Conservation (phyloP, 2,797 vertebrate genomes). For the Austrolebias charrua region DNA sequence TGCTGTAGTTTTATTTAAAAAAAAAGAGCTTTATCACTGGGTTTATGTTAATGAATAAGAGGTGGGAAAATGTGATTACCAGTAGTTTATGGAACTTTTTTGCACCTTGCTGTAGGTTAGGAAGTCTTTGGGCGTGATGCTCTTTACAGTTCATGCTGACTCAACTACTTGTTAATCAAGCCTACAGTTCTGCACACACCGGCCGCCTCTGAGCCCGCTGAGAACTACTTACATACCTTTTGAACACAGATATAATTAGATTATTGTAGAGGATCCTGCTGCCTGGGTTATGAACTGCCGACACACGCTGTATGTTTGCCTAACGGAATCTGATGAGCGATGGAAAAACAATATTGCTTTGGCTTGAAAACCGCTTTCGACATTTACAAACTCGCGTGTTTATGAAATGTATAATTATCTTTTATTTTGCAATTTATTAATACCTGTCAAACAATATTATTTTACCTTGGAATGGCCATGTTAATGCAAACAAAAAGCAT, state of each 20-base stretch:
- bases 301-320: constrained; percentile 42
- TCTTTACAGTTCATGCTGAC: constrained; percentile 71
- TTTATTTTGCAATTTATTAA: not conserved
- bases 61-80: constrained; percentile 29
- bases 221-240: constrained; percentile 72
- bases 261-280: constrained; percentile 67
- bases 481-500: constrained; percentile 28
- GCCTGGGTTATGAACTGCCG: constrained; percentile 66
- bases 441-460: constrained; percentile 5
- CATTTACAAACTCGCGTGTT: constrained; percentile 3
- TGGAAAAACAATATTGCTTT: constrained; percentile 12
- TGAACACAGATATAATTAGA: constrained; percentile 80
- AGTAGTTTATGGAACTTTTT: constrained; percentile 41
- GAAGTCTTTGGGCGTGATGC: constrained; percentile 59
- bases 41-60: constrained; percentile 3
- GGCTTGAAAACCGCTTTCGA: constrained; percentile 9
- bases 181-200: constrained; percentile 72
- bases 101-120: constrained; percentile 56
- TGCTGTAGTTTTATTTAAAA: not conserved
- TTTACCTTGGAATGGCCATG: not conserved
- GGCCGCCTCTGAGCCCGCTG: constrained; percentile 70
- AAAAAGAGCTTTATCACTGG: constrained; percentile 1
- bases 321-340: constrained; percentile 39
- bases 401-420: not conserved
- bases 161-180: constrained; percentile 79